A percentile compares a stretch with the other conserved stretches of the same genome.
These are phyloP conservation scores for Cactoblastis cactorum DNA, from an alignment of 2,888 invertebrate species.

Conservation along the genomic window DNA sequence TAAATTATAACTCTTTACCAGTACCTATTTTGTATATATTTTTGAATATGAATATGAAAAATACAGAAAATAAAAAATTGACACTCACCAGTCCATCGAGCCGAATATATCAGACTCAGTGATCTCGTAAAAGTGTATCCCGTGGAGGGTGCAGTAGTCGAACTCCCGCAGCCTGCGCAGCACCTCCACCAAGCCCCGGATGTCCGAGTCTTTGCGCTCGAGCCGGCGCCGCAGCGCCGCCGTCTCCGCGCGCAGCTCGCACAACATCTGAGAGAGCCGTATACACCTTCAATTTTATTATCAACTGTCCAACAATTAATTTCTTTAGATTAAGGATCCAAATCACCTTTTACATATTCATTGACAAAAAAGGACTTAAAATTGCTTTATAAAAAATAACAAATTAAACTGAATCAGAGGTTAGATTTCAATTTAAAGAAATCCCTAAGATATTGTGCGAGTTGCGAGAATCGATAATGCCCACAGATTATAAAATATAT, in stretches of 20 bases:
- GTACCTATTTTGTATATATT: no score
- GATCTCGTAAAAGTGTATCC: slow-evolving; percentile 76
- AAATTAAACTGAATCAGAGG: no score
- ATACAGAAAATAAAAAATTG: not conserved
- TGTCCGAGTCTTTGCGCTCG: slow-evolving; percentile 70
- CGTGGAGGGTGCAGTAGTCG: slow-evolving; percentile 71
- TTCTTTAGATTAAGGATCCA: no score
- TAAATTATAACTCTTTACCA: no score
- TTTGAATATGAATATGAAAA: no score
- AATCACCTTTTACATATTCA: no score
- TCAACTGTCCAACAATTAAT: not conserved
- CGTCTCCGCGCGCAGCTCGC: slow-evolving; percentile 53
- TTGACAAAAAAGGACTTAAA: no score
- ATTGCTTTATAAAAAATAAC: no score
- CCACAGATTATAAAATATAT: no score
- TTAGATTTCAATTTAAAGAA: not conserved
- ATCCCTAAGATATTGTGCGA: slow-evolving; percentile 3
- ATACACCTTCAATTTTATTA: not conserved
- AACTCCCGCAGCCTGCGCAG: slow-evolving; percentile 70
- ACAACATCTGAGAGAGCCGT: slow-evolving; percentile 41
- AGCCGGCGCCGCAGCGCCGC: slow-evolving; percentile 59
- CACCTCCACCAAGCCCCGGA: slow-evolving; percentile 74
- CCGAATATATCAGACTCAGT: slow-evolving; percentile 68
- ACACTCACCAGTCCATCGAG: slow-evolving; percentile 46
- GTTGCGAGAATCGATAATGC: no score